Conservation (phyloP, 2,888 invertebrate species). For the Leucoma salicis region DNA sequence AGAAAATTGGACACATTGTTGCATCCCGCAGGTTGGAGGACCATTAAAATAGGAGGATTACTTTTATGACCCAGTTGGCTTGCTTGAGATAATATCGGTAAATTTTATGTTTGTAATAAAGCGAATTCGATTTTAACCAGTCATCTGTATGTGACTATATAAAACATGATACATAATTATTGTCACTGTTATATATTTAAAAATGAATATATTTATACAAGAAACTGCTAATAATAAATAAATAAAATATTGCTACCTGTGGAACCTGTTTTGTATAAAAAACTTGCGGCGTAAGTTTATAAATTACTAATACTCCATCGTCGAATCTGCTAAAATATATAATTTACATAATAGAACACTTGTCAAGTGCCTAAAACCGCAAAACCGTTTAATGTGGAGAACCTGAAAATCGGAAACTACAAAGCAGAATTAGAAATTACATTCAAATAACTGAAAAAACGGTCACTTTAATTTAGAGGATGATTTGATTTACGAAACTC, state of each 20-base stretch:
- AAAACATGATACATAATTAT: constrained; percentile 46
- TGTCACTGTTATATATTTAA: constrained; percentile 33
- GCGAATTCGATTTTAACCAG: constrained; percentile 77
- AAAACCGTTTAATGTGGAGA: too few relatives aligned
- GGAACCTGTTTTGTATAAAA: too few relatives aligned
- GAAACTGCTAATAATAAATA: too few relatives aligned
- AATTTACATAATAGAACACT: too few relatives aligned
- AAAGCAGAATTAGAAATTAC: too few relatives aligned
- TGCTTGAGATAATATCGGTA: constrained; percentile 78
- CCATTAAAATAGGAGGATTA: constrained; percentile 80
- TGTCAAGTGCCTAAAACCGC: too few relatives aligned
- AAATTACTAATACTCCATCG: too few relatives aligned
- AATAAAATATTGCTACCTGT: too few relatives aligned
- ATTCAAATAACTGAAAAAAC: constrained; percentile 25
- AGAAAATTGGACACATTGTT: constrained; percentile 70
- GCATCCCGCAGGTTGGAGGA: constrained; percentile 72
- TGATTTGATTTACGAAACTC: constrained; percentile 66
- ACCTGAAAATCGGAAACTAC: too few relatives aligned
- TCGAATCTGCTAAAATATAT: too few relatives aligned
- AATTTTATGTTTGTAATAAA: constrained; percentile 79
- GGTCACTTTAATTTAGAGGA: constrained; percentile 45
- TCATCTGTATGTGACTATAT: constrained; percentile 72
- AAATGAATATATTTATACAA: too few relatives aligned
- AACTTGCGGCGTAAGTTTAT: too few relatives aligned
- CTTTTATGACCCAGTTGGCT: constrained; percentile 74